These are phyloP conservation scores for Trematocara nigrifrons DNA, from an alignment of 2,113 vertebrate genomes.

Conservation along the genomic window DNA sequence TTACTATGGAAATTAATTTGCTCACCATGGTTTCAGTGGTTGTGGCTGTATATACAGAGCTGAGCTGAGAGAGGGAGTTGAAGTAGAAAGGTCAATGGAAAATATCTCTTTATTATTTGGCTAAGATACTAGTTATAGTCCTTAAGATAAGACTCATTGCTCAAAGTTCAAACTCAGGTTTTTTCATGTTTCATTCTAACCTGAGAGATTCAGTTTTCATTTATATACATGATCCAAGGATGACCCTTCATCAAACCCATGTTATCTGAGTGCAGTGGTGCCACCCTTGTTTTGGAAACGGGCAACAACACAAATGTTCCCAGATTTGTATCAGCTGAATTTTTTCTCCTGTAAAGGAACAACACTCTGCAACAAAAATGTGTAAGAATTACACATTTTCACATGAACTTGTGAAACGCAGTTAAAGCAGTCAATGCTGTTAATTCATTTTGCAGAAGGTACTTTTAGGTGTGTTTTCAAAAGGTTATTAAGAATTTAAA, in stretches of 20 bases:
- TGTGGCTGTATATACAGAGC: not conserved
- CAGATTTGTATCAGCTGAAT: not conserved
- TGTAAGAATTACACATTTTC: not conserved
- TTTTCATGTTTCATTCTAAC: not conserved
- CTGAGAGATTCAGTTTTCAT: not conserved
- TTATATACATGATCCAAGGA: not conserved
- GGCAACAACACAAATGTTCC: not conserved
- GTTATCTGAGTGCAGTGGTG: not conserved
- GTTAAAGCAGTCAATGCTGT: not conserved
- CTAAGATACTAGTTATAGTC: not conserved
- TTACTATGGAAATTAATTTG: not conserved
- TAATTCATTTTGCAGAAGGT: not conserved
- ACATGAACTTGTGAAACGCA: not conserved
- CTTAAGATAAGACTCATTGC: not conserved
- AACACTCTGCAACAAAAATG: not conserved
- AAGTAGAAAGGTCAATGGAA: not conserved
- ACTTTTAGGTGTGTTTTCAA: not conserved
- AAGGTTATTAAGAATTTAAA: not conserved
- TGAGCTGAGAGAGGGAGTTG: not conserved
- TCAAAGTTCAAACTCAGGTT: not conserved
- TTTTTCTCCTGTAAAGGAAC: not conserved
- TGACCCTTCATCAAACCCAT: not conserved
- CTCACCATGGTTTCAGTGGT: not conserved
- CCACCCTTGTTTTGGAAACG: conserved; percentile 3
- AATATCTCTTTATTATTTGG: not conserved